A percentile compares a stretch with the other conserved stretches of the same genome.
Conservation (phyloP, 2,797 vertebrate genomes). For the Aphelocoma californica region DNA sequence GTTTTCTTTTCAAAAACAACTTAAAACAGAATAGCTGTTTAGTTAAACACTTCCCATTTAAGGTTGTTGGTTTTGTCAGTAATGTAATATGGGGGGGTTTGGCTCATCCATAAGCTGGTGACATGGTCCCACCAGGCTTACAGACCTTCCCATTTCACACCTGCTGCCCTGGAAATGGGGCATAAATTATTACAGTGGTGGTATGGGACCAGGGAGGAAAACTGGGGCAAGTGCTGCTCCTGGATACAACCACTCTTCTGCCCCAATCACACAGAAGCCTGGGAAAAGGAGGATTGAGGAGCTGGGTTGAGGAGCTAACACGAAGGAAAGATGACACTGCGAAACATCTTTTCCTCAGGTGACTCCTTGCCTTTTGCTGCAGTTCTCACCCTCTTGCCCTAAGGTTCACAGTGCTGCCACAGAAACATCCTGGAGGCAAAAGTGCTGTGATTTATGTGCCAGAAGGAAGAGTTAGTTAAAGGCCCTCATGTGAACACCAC, state of each 20-base stretch:
- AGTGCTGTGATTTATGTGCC: neutral
- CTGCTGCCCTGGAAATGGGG: neutral
- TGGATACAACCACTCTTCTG: neutral
- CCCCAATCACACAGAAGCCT: neutral
- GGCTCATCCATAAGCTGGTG: neutral
- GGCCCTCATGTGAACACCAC: neutral
- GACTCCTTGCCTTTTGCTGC: neutral
- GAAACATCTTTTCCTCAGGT: neutral
- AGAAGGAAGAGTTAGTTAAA: neutral
- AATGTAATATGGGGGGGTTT: fast-evolving
- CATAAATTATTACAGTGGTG: neutral
- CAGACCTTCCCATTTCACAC: neutral
- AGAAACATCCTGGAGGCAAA: neutral
- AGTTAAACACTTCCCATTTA: neutral
- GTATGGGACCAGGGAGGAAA: neutral
- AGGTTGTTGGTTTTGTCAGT: neutral
- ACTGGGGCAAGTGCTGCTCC: neutral
- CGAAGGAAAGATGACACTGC: neutral
- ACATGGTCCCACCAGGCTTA: neutral
- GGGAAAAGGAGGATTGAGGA: neutral
- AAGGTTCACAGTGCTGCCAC: neutral
- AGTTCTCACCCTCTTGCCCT: neutral
- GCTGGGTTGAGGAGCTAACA: neutral
- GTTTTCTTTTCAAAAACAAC: neutral
- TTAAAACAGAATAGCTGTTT: neutral